Base-by-base conservation (phyloP, 1,140 invertebrate species). In the Glossosoma conforme region DNA sequence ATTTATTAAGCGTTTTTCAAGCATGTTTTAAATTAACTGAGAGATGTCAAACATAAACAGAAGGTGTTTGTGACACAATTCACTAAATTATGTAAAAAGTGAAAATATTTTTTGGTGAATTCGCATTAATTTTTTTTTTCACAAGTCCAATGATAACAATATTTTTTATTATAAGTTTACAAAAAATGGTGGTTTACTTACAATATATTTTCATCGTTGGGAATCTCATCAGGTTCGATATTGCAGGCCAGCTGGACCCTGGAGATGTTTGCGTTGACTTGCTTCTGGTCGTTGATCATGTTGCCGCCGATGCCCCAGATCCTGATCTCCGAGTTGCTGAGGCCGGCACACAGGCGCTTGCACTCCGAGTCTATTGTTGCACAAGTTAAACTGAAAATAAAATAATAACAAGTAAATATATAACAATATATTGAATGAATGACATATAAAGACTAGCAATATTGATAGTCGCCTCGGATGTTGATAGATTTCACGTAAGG, bases 231-330 rank as follows among this genome's bases (percentile, higher is more conserved):
- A 10, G 62, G 60, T 4, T 64, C 61, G 41, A 69, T 58, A 54
- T 65, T 61, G 49, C 70, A 75, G 4, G 70, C 70, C 4, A 75
- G 47, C 47, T 69, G 65, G 11, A 74, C 54, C 58, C 71, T 65
- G 9, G 72, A 75, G 22, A 75, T 70, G 54, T 75, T 75, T 24
- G 62, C 60, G 52, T 72, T 73, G 0, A 72, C 56, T 38, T 54
- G 61, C 33, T 62, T 60, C 44, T 67, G 35, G 24, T 44, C 43
- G 19, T 35, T 68, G 11, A 78, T 65, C 59, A 77, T 76, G 38
- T 79, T 79, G 24, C 79, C 76, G n/a, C 75, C 76, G 25, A 81
- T 74, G 49, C 77, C 77, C 79, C 79, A 82, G 6, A 82, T 55
- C 61, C 79, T 70, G 44, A 82, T 76, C 64, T 81, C 79, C 3